phyloP scores from a whole-genome alignment of 1,140 invertebrate species.

The Cyrtorhinus lividipennis region DNA sequence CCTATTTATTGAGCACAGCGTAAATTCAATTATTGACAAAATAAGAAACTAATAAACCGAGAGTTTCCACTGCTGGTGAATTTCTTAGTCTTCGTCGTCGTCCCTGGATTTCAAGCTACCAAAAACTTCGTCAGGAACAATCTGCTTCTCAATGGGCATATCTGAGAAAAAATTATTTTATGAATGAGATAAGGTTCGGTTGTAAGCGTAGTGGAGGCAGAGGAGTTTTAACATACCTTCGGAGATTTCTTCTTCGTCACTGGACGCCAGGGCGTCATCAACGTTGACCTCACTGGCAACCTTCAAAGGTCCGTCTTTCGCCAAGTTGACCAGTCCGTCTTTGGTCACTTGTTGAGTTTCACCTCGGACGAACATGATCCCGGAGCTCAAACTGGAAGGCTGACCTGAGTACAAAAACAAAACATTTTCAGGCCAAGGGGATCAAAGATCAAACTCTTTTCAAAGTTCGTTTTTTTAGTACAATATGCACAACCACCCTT shows the following conservation, averaged over 20 bases:
- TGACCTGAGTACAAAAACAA: neutral
- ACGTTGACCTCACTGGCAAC: constrained; percentile 88
- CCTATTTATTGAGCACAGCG: no score
- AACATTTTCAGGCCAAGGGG: neutral
- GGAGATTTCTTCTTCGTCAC: constrained; percentile 43
- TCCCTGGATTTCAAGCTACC: constrained; percentile 43
- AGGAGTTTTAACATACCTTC: neutral
- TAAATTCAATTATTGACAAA: no score
- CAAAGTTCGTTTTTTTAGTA: no score
- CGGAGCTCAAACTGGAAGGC: constrained; percentile 23
- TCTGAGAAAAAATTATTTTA: constrained; percentile 38
- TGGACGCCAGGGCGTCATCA: constrained; percentile 58
- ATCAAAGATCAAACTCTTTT: neutral
- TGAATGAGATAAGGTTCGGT: no score
- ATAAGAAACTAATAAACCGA: no score
- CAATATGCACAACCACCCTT: no score
- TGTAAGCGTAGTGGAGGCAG: constrained; percentile 21
- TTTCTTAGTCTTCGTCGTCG: neutral
- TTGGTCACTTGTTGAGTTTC: constrained; percentile 62
- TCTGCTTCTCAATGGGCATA: constrained; percentile 62
- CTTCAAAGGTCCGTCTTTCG: constrained; percentile 45
- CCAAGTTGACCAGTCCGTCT: constrained; percentile 32
- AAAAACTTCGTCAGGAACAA: constrained; percentile 72
- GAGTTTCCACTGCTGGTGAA: no score
- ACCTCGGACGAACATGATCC: constrained; percentile 59